phyloP scores from a whole-genome alignment of 2,113 vertebrate genomes.

The Nettapus auritus region DNA sequence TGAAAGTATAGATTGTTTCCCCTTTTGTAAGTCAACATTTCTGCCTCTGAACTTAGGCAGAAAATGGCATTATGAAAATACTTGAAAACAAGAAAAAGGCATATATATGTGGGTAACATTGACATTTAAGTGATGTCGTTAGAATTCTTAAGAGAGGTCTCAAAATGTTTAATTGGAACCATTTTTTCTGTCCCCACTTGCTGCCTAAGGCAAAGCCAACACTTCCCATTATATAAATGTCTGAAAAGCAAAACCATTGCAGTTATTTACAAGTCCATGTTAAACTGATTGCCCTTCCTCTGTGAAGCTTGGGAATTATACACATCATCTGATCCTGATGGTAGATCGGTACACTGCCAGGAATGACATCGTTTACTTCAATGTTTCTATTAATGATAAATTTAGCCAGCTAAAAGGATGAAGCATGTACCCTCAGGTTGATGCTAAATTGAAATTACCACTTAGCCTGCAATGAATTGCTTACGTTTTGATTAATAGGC shows the following conservation, averaged over 20 bases:
- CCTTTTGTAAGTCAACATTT: neutral
- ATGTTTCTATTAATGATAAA: conserved; percentile 61
- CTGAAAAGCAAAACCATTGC: neutral
- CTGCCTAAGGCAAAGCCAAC: neutral
- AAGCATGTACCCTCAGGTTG: conserved; percentile 56
- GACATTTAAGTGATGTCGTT: neutral
- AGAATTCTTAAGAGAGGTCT: neutral
- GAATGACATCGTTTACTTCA: conserved; percentile 42
- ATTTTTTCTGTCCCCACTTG: neutral
- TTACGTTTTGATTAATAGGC: conserved; percentile 58
- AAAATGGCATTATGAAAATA: neutral
- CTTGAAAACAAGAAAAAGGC: neutral
- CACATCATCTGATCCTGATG: conserved; percentile 2
- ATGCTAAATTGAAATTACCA: conserved; percentile 71
- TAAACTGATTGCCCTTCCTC: conserved; percentile 26
- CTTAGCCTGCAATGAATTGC: conserved; percentile 56
- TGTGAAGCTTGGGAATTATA: neutral
- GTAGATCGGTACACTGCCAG: neutral
- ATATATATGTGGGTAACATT: neutral
- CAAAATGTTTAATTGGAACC: neutral
- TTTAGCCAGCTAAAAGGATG: conserved; percentile 66
- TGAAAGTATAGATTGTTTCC: neutral
- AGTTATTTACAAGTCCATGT: conserved; percentile 28
- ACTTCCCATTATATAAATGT: neutral
- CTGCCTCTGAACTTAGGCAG: neutral